Conservation (phyloP, 64 coral and sea anemone species). For the Astreopora myriophthalma region DNA sequence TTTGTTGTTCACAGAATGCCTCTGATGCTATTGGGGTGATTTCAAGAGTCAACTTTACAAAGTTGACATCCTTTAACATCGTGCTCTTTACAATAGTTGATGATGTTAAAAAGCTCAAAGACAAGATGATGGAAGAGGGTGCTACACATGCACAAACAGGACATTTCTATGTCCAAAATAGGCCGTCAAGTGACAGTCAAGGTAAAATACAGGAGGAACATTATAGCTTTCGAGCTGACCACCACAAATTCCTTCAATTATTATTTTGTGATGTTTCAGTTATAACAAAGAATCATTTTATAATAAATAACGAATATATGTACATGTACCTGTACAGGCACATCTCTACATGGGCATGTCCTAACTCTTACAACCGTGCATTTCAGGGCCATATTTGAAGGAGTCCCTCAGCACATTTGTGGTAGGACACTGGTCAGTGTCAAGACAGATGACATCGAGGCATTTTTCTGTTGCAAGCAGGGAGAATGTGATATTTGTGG, state of each 20-base stretch:
- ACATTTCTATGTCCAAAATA: slow-evolving; percentile 17
- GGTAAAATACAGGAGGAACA: not conserved
- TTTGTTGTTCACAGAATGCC: slow-evolving; percentile 20
- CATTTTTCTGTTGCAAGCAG: not conserved
- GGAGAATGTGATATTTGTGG: not conserved
- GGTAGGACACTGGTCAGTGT: slow-evolving; percentile 12
- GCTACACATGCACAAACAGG: not conserved
- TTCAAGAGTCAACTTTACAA: not conserved
- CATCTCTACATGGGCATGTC: not conserved
- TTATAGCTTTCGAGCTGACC: not conserved
- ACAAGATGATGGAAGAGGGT: slow-evolving; percentile 2
- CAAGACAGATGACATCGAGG: not conserved
- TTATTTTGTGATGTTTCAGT: not conserved
- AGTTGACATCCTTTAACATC: slow-evolving; percentile 17
- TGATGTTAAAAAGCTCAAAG: not conserved
- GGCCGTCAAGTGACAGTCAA: not conserved
- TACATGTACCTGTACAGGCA: too few species aligned
- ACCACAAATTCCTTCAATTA: not conserved
- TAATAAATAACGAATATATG: not conserved
- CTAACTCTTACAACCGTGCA: not conserved
- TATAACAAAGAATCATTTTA: not conserved
- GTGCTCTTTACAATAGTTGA: slow-evolving; percentile 6
- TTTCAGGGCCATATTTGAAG: slow-evolving; percentile 15
- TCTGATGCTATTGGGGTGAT: not conserved
- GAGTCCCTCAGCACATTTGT: not conserved